Evolutionary conservation across 2,888 invertebrate species (phyloP), one percentile per base, ranked within the genome.

Genomic region (Luffia ferchaultella): DNA sequence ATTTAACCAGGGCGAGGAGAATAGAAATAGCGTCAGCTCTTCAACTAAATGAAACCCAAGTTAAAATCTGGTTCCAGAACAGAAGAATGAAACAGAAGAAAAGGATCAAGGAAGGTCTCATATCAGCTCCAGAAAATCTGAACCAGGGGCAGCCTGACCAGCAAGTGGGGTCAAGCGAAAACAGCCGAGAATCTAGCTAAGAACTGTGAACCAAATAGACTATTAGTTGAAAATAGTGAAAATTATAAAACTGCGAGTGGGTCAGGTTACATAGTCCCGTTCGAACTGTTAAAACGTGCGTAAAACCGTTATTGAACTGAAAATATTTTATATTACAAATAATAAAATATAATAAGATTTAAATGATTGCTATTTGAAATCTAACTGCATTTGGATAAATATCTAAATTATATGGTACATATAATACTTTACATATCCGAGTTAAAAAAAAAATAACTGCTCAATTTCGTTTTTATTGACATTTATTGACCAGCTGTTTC

Each of bases 61-160:
- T 95, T 40, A 97, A 97, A 79, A 97, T 98, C 60, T 98, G 98
- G 98, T 98, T 98, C 73, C 98, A 99, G 76, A 98, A 98, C 72
- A 87, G 98, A 60, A 87, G 98, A 62, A 98, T 98, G 98, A 98
- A 98, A 74, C 97, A 97, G 70, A 97, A 97, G 87, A 97, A 98
- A 71, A 86, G 97, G 56, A 94, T 96, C 86, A 97, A 97, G 82
- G 97, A 97, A 66, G 96, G 96, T 0, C 83, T 95, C 5, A 90
- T 93, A 56, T 76, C 77, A 0, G 75, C 83, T 0, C 74, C 84
- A 1, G 85, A 85, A 49, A 58, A 80, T 52, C 64, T 77, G 20
- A 64, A 73, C 54, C 64, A 80, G 52, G 70, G 65, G 58, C 82
- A 75, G 55, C 65, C 77, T 41, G 76, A 66, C 53, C 53, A 53